Evolutionary conservation across 1,140 invertebrate genomes (phyloP).

Genomic region (Myzus persicae): DNA sequence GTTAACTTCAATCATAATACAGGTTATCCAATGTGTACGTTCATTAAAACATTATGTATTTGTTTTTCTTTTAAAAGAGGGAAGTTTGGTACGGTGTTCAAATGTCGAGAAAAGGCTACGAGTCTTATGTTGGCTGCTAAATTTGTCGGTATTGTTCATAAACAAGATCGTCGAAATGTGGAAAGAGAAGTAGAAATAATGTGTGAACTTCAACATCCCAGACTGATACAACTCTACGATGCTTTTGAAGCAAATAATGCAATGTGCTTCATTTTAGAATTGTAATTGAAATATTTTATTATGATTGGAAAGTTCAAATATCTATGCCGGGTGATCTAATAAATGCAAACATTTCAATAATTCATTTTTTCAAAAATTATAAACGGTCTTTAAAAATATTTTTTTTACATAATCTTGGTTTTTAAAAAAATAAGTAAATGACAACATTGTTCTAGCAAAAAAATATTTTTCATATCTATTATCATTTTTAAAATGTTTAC

Average conservation of each 20-base stretch:
- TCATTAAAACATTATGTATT: background rate
- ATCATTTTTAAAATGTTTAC: too few relatives aligned
- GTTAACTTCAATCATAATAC: too few relatives aligned
- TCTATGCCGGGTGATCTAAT: too few relatives aligned
- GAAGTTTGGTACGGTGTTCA: conserved; percentile 97
- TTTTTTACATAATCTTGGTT: too few relatives aligned
- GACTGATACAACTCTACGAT: conserved; percentile 95
- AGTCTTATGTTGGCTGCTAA: conserved; percentile 89
- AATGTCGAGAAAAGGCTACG: conserved; percentile 84
- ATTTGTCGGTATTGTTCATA: conserved; percentile 83
- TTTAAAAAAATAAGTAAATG: too few relatives aligned
- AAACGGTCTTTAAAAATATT: too few relatives aligned
- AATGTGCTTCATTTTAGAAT: conserved; percentile 93
- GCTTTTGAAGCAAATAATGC: conserved; percentile 91
- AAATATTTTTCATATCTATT: too few relatives aligned
- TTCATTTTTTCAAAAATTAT: too few relatives aligned
- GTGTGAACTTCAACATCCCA: conserved; percentile 89
- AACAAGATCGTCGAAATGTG: conserved; percentile 89
- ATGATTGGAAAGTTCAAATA: background rate
- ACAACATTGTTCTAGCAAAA: too few relatives aligned
- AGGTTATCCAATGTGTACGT: background rate
- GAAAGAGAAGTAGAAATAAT: conserved; percentile 97
- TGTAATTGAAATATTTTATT: conserved; percentile 76
- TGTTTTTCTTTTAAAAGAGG: conserved; percentile 75
- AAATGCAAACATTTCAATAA: too few relatives aligned